Base-by-base conservation (phyloP, 2,797 vertebrate genomes). In the Fistularia tabacaria region DNA sequence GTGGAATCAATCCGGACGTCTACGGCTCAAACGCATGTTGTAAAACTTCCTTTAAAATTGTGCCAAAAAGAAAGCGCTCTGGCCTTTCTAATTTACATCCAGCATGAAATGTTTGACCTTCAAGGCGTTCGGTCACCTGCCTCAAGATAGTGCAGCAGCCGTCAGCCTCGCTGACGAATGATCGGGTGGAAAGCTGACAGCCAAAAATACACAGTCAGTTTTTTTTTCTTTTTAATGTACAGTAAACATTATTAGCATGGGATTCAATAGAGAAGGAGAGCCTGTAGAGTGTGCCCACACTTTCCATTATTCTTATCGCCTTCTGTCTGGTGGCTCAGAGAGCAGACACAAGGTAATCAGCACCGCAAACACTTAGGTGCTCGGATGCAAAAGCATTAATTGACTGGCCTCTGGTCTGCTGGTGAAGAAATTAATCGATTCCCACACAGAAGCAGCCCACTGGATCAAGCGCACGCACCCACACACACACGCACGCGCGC, bases 261-360 rank as follows among this genome's bases (percentile, higher is more conserved):
- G 53, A 51, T 62, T 39, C 61, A 63, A 70, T 46, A 25, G 59
- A 73, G 44, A 51, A 65, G 57, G 44, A 74, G 75, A 57, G 61
- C 54, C 51, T 56, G 49, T 48, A 54, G 25, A 25, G 65, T 50
- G 64, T 62, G 56, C 74, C 79, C 68, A 80, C 78, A 70, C 72
- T 65, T 81, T 75, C 69, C 71, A 73, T 82, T 77, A 82, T 50
- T 60, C 41, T 59, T 39, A 57, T 62, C 61, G 57, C 60, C 57
- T 67, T 40, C 70, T 64, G 59, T 73, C 59, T 62, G 59, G 43
- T 38, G 41, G 63, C 62, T 74, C 12, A 36, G 65, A 64, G 66
- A 56, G 66, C 59, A 82, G 71, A 82, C 74, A 40, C 73, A 69
- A 78, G 56, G 76, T 68, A 85, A 85, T 85, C 73, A 83, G 74